A percentile compares a stretch with the other conserved stretches of the same genome.
These are phyloP conservation scores for Cherax quadricarinatus DNA, from an alignment of 1,140 invertebrate species.

Conservation along the genomic window DNA sequence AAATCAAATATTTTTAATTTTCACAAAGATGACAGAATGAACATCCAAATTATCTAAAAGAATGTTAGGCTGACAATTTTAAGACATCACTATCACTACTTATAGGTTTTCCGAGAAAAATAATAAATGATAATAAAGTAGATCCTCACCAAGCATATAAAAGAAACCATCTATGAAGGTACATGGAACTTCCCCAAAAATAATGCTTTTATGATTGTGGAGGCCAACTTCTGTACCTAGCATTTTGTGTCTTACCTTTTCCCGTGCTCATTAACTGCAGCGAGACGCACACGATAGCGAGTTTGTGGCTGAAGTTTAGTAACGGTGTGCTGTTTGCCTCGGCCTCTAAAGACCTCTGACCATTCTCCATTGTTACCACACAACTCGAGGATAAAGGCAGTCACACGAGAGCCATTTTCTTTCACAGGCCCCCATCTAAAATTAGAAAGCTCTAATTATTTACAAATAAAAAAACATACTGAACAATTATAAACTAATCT, in stretches of 20 bases:
- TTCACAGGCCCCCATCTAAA: constrained; percentile 83
- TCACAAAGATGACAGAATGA: too few species aligned
- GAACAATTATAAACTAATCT: background rate
- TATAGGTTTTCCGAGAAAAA: too few species aligned
- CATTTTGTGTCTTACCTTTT: constrained; percentile 78
- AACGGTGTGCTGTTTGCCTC: constrained; percentile 84
- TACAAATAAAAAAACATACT: background rate
- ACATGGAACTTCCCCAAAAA: too few species aligned
- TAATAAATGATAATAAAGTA: too few species aligned
- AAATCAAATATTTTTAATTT: too few species aligned
- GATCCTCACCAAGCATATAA: too few species aligned
- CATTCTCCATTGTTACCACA: constrained; percentile 81
- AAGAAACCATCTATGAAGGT: too few species aligned
- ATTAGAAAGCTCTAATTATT: background rate
- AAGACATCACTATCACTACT: too few species aligned
- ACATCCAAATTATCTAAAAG: too few species aligned
- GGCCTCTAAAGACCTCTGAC: constrained; percentile 83
- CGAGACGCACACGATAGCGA: constrained; percentile 87
- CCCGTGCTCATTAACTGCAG: constrained; percentile 86
- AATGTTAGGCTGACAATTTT: too few species aligned
- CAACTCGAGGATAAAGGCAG: constrained; percentile 87
- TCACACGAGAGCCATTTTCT: constrained; percentile 88
- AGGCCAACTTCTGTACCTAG: too few species aligned
- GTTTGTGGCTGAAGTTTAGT: constrained; percentile 86
- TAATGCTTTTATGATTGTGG: too few species aligned